Percentiles rank a stretch among this genome's conserved stretches.
These are phyloP conservation scores for Drosophila rhopaloa DNA, from an alignment of 1,140 invertebrate species.

Conservation along the genomic window DNA sequence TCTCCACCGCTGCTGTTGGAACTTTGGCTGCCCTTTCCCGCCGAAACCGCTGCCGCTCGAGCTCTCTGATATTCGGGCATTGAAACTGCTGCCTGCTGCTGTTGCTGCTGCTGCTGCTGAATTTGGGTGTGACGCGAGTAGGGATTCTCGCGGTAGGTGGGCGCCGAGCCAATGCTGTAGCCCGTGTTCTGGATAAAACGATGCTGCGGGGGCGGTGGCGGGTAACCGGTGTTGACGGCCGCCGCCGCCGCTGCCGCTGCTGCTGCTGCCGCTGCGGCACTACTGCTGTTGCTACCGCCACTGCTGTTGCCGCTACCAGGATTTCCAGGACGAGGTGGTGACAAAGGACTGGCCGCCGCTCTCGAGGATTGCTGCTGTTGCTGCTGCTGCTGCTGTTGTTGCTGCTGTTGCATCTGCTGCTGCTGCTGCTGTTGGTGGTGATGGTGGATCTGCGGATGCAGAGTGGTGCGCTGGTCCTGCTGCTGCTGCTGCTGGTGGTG, in stretches of 20 bases:
- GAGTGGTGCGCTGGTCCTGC: slow-evolving; percentile 13
- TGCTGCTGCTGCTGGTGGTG: slow-evolving; percentile 59
- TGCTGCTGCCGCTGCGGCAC: slow-evolving; percentile 57
- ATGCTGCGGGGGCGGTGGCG: slow-evolving; percentile 56
- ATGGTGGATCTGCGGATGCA: slow-evolving; percentile 58
- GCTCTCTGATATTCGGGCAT: slow-evolving; percentile 68
- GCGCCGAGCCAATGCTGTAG: slow-evolving; percentile 60
- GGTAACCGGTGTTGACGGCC: slow-evolving; percentile 68
- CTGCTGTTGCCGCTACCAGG: slow-evolving; percentile 18
- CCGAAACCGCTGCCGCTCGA: slow-evolving; percentile 30
- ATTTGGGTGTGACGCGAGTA: slow-evolving; percentile 78
- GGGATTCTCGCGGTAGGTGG: slow-evolving; percentile 74
- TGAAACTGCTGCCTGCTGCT: slow-evolving; percentile 17
- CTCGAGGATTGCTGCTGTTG: slow-evolving; percentile 72
- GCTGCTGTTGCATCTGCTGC: slow-evolving; percentile 51
- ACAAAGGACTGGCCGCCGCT: slow-evolving; percentile 80
- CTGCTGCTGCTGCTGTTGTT: slow-evolving; percentile 54
- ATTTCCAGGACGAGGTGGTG: slow-evolving; percentile 75
- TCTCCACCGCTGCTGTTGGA: slow-evolving; percentile 10
- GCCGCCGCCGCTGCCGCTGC: slow-evolving; percentile 45
- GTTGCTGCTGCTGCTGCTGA: slow-evolving; percentile 31
- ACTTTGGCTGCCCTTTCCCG: slow-evolving; percentile 14
- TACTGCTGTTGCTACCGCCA: slow-evolving; percentile 14
- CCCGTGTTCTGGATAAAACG: slow-evolving; percentile 70
- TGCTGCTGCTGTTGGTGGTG: slow-evolving; percentile 60